Base-by-base conservation (phyloP, 2,113 vertebrate species). In the Tretioscincus oriximinensis region DNA sequence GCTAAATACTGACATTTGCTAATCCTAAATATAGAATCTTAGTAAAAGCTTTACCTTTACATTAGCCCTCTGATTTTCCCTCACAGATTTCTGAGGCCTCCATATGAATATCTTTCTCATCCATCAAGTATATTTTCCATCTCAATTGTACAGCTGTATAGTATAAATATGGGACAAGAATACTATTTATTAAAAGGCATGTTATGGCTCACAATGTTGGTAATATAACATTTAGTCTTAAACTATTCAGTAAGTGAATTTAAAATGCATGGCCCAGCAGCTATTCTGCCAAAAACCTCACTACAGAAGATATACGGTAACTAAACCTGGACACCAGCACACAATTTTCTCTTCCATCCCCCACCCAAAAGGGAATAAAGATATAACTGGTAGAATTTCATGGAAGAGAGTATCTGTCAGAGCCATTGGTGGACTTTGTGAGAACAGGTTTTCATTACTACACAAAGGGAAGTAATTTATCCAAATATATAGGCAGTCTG, bases 231-330 rank as follows among this genome's bases (percentile, higher is more conserved):
- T 66, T 63, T 63, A 63, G 22, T 26, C 61, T 63, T 63, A 79
- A 41, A 2, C 60, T 4, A 47, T 86, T 82, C 66, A 86, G 6
- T 41, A 12, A 76, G 16, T 81, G 41, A 9, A 83, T 79, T 58
- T 16, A 73, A 61, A 71, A 78, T 60, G 12, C 65, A 77, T 16
- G 22, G 54, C 49, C 58, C 64, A n/a, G 31, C 61, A 81, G 51
- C n/a, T 76, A 45, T 35, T 2, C 68, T 82, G 76, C 80, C 80
- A 74, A 20, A 74, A 14, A 8, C 49, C 82, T 88, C 84, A 20
- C 64, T 69, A 82, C 68, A 10, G 51, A 58, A 77, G 28, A 11
- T 49, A 68, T 31, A 26, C 67, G 12, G 1, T 31, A 76, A 83
- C 61, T 66, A 22, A 76, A 14, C 6, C 35, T 29, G 54, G 72